Conservation (phyloP, 2,797 vertebrate genomes). For the Notolabrus celidotus region DNA sequence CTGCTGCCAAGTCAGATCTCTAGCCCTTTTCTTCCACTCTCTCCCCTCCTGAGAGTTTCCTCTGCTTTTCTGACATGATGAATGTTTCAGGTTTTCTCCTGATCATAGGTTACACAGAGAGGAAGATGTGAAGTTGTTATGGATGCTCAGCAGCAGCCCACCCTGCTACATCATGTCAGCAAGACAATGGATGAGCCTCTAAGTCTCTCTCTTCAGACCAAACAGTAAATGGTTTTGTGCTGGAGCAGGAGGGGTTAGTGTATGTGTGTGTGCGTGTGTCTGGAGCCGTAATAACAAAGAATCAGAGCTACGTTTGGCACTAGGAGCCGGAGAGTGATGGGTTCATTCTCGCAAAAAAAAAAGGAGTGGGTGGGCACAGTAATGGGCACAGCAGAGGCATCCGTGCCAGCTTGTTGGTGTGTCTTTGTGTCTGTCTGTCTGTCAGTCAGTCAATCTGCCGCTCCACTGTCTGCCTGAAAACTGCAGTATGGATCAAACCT, state of each 20-base stretch:
- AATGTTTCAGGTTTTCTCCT: constrained; percentile 52
- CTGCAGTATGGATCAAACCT: constrained; percentile 78
- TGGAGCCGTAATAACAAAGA: constrained; percentile 59
- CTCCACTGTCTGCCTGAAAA: constrained; percentile 60
- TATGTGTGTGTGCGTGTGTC: constrained; percentile 10
- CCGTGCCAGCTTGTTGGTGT: constrained; percentile 59
- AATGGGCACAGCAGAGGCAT: constrained; percentile 60
- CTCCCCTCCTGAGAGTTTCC: constrained; percentile 41
- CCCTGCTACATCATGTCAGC: constrained; percentile 29
- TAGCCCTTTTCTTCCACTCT: constrained; percentile 26
- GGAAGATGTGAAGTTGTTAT: constrained; percentile 48
- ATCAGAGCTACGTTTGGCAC: constrained; percentile 56
- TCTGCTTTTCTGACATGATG: constrained; percentile 46
- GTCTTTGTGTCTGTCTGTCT: constrained; percentile 68
- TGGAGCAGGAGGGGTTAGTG: constrained; percentile 24
- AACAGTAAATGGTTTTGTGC: constrained; percentile 40
- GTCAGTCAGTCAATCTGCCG: constrained; percentile 56
- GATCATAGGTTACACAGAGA: constrained; percentile 39
- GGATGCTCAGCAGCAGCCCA: constrained; percentile 37
- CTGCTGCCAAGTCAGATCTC: constrained; percentile 46
- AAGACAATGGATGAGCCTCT: constrained; percentile 48
- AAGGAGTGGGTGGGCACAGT: constrained; percentile 54
- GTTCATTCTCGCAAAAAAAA: constrained; percentile 51
- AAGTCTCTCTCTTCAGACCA: constrained; percentile 39
- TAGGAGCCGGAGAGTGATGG: constrained; percentile 61